Evolutionary conservation across 2,113 vertebrate genomes (phyloP).

Genomic region (Ranitomeya imitator): DNA sequence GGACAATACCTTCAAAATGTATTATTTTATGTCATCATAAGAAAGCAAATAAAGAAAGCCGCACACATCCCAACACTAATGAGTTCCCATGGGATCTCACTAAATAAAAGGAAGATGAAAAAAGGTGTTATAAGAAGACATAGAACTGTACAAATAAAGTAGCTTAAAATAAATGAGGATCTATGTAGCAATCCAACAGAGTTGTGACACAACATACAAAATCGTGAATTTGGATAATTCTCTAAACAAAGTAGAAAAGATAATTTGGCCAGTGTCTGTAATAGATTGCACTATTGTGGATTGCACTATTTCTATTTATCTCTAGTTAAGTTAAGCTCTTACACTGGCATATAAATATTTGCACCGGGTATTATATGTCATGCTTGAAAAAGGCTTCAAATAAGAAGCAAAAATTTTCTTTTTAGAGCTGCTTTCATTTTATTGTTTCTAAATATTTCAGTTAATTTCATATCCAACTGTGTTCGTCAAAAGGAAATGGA

Average conservation of each 20-base stretch:
- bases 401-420: no score
- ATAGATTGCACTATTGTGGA: no score
- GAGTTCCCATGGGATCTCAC: slow-evolving; percentile 37
- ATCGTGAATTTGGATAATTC: not conserved
- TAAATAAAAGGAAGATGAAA: slow-evolving; percentile 16
- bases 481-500: no score
- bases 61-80: slow-evolving; percentile 22
- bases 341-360: no score
- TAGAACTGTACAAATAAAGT: not conserved
- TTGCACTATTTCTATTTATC: no score
- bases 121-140: not conserved
- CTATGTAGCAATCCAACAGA: not conserved
- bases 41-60: slow-evolving; percentile 32
- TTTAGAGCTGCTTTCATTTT: no score
- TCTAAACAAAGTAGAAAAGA: not conserved
- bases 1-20: slow-evolving; percentile 23
- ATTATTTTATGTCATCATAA: slow-evolving; percentile 25
- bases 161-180: not conserved
- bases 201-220: not conserved
- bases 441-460: no score
- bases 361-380: no score
- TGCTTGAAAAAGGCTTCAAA: no score
- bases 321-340: no score
- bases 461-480: no score
- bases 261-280: not conserved